Evolutionary conservation across 2,113 vertebrate genomes (phyloP).

Genomic region (Myotis yumanensis): DNA sequence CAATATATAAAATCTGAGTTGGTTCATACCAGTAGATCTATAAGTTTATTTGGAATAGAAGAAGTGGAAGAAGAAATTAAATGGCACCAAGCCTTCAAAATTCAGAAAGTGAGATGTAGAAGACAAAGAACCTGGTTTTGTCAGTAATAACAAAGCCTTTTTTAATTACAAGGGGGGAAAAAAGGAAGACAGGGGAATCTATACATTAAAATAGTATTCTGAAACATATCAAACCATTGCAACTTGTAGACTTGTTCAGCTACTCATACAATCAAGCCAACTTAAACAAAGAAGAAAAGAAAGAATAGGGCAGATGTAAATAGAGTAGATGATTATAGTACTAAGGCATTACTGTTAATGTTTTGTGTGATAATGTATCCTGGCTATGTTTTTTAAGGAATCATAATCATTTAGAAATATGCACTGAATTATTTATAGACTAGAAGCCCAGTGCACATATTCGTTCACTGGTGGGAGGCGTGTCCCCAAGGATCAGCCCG

Average conservation of each 20-base stretch:
- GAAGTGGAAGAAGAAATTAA: slow-evolving; percentile 20
- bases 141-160: not conserved
- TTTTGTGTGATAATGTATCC: not conserved
- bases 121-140: not conserved
- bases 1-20: not conserved
- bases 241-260: not conserved
- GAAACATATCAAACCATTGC: not conserved
- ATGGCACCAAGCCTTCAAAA: not conserved
- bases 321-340: not conserved
- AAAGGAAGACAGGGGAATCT: not conserved
- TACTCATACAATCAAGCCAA: not conserved
- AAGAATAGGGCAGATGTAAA: not conserved
- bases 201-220: not conserved
- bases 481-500: too few relatives aligned
- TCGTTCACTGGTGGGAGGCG: too few relatives aligned
- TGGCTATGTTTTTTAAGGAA: not conserved
- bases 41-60: not conserved
- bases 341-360: not conserved
- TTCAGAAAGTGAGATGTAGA: not conserved
- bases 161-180: not conserved
- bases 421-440: not conserved
- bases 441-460: too few relatives aligned
- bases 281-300: not conserved
- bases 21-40: not conserved
- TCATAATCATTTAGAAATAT: not conserved